Base-by-base conservation (phyloP, 2,888 invertebrate genomes). In the Lamellibrachia columna region DNA sequence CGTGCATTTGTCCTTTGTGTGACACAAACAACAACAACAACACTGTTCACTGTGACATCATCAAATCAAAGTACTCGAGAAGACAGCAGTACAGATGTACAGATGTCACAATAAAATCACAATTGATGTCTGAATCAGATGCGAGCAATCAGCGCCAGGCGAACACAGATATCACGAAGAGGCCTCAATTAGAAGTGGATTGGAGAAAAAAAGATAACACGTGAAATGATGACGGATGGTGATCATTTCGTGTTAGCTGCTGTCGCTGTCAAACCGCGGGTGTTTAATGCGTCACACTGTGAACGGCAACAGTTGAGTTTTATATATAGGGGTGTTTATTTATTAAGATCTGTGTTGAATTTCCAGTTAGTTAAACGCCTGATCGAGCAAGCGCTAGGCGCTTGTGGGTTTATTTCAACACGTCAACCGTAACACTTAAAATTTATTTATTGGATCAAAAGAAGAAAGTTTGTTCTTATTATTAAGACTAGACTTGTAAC, bases 121-220 rank as follows among this genome's bases (percentile, higher is more conserved):
- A 75, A 22, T 75, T 75, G 75, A 75, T 22, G 75, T n/a, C 6
- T 15, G 75, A 75, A 75, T 75, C n/a, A 75, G 75, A 22, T 75
- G 75, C 75, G 22, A 75, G 75, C 75, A 75, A 75, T 75, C 75
- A 75, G 22, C 22, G 75, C 15, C 15, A 75, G 22, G 75, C 75
- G 75, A 75, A 75, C 75, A 58, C 7, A 75, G 75, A 75, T 75
- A 75, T 75, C 75, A 75, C 75, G 75, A 75, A 75, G 0, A 75
- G 75, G 75, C 75, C n/a, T 75, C 75, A 75, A 75, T 75, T 75
- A 75, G 75, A 75, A 75, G 75, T 75, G 22, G 75, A 75, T 75
- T 22, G 75, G 75, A 75, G 75, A n/a, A 75, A 2, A 40, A 75
- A 75, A 75, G 75, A 75, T 22, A 75, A 75, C 15, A 22, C 11